Percentiles rank a stretch among this genome's conserved stretches.
These are phyloP conservation scores for Cancer borealis DNA, from an alignment of 2,888 invertebrate species.

Conservation along the genomic window DNA sequence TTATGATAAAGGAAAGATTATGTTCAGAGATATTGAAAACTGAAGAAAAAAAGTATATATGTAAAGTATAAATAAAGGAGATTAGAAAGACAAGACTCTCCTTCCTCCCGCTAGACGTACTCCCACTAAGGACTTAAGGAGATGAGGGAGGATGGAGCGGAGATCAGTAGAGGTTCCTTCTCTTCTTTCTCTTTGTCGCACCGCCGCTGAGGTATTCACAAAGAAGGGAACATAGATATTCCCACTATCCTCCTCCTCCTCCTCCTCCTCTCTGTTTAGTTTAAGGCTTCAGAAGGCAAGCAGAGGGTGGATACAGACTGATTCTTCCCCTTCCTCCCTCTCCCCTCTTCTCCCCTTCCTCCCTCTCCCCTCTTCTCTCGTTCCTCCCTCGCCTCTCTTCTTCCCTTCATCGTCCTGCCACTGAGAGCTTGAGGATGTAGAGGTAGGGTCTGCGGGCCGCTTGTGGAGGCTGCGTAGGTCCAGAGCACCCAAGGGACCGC, in stretches of 20 bases:
- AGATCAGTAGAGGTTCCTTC: not conserved
- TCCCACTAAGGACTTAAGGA: not conserved
- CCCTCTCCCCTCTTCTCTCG: not conserved
- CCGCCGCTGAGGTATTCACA: too few relatives aligned
- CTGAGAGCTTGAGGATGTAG: not conserved
- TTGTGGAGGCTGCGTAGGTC: not conserved
- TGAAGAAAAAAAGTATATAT: too few relatives aligned
- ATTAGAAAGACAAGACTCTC: not conserved
- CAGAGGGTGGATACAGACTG: too few relatives aligned
- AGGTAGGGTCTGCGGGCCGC: not conserved
- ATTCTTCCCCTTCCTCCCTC: not conserved
- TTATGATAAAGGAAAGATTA: too few relatives aligned
- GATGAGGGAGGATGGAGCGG: not conserved
- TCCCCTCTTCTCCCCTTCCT: not conserved
- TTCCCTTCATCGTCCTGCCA: not conserved
- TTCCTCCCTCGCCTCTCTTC: not conserved
- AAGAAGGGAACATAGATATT: too few relatives aligned
- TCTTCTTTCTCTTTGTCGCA: too few relatives aligned
- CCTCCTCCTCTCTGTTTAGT: too few relatives aligned
- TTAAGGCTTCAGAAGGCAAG: too few relatives aligned
- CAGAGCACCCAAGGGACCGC: constrained; percentile 38
- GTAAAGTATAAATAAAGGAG: not conserved
- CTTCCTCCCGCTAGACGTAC: not conserved
- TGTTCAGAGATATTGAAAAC: too few relatives aligned
- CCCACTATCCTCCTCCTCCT: too few relatives aligned